Percentiles rank a stretch among this genome's conserved stretches.
phyloP scores from a whole-genome alignment of 2,113 vertebrate genomes.

The Saccopteryx bilineata region DNA sequence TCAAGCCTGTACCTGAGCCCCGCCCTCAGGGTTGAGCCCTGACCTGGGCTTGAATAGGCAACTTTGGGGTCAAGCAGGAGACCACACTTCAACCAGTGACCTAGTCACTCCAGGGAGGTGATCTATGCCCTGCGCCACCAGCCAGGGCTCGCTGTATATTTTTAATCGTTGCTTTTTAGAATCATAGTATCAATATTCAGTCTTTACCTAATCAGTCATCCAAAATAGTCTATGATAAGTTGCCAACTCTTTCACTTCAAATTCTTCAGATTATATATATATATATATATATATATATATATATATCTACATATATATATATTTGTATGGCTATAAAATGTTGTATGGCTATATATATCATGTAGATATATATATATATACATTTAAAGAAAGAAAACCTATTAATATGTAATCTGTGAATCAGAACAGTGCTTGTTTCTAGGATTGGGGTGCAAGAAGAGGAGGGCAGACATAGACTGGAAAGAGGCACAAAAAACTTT shows the following conservation, averaged over 20 bases:
- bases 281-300: too few species aligned
- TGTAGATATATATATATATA: too few species aligned
- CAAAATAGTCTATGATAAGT: background rate
- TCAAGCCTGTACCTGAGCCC: too few species aligned
- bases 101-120: too few species aligned
- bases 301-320: too few species aligned
- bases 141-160: background rate
- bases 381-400: background rate
- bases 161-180: background rate
- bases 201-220: background rate
- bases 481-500: background rate
- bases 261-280: background rate
- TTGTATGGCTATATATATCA: too few species aligned
- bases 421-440: background rate
- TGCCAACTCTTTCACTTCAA: background rate
- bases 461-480: background rate
- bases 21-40: too few species aligned
- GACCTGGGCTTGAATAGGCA: too few species aligned
- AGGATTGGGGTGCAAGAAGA: background rate
- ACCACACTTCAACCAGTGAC: too few species aligned
- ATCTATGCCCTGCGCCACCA: too few species aligned
- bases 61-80: too few species aligned
- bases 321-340: too few species aligned
- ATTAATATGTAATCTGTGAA: background rate
- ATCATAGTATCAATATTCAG: background rate